Evolutionary conservation across 2,113 vertebrate species (phyloP), one percentile per base, ranked within the genome.

Genomic region (Oncorhynchus tshawytscha): DNA sequence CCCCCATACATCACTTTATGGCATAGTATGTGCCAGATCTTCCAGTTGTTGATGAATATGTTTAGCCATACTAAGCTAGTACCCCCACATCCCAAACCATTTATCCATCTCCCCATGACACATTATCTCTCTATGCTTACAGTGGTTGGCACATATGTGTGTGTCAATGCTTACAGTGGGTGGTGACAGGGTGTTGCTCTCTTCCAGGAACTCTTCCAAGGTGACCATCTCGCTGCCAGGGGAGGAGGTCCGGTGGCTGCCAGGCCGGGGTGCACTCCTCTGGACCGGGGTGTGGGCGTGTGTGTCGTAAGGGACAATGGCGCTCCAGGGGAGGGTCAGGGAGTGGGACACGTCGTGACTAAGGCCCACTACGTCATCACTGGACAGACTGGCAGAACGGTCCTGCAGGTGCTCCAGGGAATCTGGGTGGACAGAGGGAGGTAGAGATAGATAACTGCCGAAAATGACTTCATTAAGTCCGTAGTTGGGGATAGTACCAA

Each of bases 141-240:
- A 45, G 39, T 45, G 9, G 39, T 9, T 45, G 39, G 39, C 9
- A 9, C 2, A 11, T 45, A 1, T 45, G 39, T 45, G 39, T 45
- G 39, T 45, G 39, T 67, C 6, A n/a, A 6, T 7, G 29, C 95
- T 94, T 93, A 99, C 98, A 3, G 83, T 92, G 22, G 87, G 85
- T 0, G 95, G 92, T 4, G 96, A 94, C 74, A 91, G 76, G 2
- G 87, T 82, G 88, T 94, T 97, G 88, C 96, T 98, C 86, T 99
- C 97, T 51, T 97, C 92, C 29, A 99, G 89, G 84, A 99, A 99
- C 90, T 99, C 86, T 84, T 99, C 96, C 93, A 99, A 88, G 0
- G 96, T 97, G 81, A 99, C 97, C 96, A 98, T 97, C 87, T 98
- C 96, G 8, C 94, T 98, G 72, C 95, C 96, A 0, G 96, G 97